Evolutionary conservation across 2,113 vertebrate species (phyloP), one percentile per base, ranked within the genome.

Genomic region (Mesitornis unicolor): DNA sequence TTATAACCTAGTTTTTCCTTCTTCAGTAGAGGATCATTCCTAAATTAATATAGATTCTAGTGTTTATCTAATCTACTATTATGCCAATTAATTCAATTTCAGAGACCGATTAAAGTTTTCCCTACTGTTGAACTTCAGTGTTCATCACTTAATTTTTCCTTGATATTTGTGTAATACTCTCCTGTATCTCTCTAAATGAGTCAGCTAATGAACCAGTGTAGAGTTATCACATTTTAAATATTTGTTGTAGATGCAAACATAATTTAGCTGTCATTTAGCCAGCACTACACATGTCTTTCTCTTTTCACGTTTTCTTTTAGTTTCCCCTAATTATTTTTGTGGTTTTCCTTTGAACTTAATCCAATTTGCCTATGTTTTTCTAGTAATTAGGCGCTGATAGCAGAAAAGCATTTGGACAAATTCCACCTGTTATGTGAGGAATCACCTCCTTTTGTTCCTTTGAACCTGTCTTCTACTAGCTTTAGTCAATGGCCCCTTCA

Each of bases 291-390:
- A 24, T 54, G 8, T 38, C 75, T 84, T 90, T 80, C 6, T 84
- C 36, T 88, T 87, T 73, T 81, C 45, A 36, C 82, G 31, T 84
- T 88, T 81, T 89, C 45, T 73, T 73, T 86, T 67, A 29, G 20
- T 53, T 93, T 84, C 22, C 56, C 17, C 33, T 89, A 89, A 88
- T 96, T 94, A 88, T 77, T 95, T 92, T 77, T 22, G 7, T 71
- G 90, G 38, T 24, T 93, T 93, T 95, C 89, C 86, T 90, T 92
- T 93, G 63, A 93, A 51, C 64, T 81, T 92, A 84, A 81, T 95
- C 88, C 68, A 95, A 74, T 90, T 93, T 77, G 33, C 87, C 89
- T 80, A 33, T 4, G 1, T 36, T 93, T 92, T 86, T 86, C 71
- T 89, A 42, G 38, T 88, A 95, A 92, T 94, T 95, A 90, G 56